Evolutionary conservation across 2,113 vertebrate genomes (phyloP).

Genomic region (Antechinus stuartii): DNA sequence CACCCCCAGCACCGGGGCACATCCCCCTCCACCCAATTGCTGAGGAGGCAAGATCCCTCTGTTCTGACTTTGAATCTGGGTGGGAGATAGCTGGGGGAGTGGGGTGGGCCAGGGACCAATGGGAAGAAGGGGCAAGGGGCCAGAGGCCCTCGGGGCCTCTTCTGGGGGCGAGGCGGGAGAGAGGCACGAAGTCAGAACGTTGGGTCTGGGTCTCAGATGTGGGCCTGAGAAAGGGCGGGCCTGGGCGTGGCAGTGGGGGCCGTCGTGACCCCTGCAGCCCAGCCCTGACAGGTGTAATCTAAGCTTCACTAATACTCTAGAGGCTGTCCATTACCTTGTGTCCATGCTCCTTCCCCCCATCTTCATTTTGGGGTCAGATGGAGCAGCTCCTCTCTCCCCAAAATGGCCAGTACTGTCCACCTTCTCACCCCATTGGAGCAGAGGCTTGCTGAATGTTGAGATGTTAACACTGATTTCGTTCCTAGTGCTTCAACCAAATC

Average conservation of each 20-base stretch:
- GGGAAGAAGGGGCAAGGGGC: slow-evolving; percentile 27
- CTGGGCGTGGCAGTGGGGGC: neutral
- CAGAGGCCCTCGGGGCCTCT: neutral
- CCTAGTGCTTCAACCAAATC: slow-evolving; percentile 82
- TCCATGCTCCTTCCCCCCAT: slow-evolving; percentile 73
- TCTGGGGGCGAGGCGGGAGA: neutral
- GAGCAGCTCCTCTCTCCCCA: slow-evolving; percentile 90
- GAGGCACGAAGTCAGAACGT: neutral
- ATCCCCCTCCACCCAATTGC: neutral
- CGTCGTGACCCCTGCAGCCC: neutral
- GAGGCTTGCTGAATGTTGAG: slow-evolving; percentile 88
- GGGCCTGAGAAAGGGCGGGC: neutral
- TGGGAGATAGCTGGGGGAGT: slow-evolving; percentile 39
- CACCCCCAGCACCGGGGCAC: neutral
- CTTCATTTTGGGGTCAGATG: slow-evolving; percentile 94
- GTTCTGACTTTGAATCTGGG: neutral
- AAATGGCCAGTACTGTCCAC: slow-evolving; percentile 95
- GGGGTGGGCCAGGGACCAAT: slow-evolving; percentile 24
- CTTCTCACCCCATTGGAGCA: slow-evolving; percentile 90
- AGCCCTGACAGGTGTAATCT: slow-evolving; percentile 96
- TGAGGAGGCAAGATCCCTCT: neutral
- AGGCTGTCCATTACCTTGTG: slow-evolving; percentile 94
- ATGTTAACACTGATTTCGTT: slow-evolving; percentile 87
- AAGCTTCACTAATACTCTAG: slow-evolving; percentile 91
- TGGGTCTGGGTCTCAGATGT: neutral